Evolutionary conservation across 2,113 vertebrate species (phyloP), one percentile per base, ranked within the genome.

Genomic region (Dasypus novemcinctus): DNA sequence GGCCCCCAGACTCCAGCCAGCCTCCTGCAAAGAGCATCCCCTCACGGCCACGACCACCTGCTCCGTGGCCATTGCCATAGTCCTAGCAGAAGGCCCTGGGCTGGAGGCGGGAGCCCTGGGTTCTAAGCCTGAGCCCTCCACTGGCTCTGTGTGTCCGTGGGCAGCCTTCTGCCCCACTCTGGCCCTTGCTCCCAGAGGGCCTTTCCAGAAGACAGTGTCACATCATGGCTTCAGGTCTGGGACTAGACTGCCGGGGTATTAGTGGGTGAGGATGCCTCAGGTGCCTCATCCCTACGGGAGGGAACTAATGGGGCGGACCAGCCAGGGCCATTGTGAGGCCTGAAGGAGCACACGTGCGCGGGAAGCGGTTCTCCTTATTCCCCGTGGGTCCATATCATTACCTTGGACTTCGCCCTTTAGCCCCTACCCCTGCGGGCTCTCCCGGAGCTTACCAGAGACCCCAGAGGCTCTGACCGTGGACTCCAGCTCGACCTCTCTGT

Each of bases 301-400:
- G 31, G 17, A 46, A 12, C 23, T 29, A 23, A 43, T 1, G 36
- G 33, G 17, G 29, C 29, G 18, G 4, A 2, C 0, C 0, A 31
- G 49, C 25, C 7, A 46, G 54, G 79, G 27, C 36, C 12, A 2
- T 10, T 10, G 18, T 66, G 66, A 87, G 38, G 66, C 18, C 25
- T 7, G 23, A 14, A 31, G 3, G 5, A 21, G 59, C 59, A 64
- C 11, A 4, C 20, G 0, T 6, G 20, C 7, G 0, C 2, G 10
- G 38, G 33, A n/a, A 4, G 12, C 64, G 4, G 5, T 36, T 72
- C 14, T 54, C 33, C 0, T 27, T 43, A 3, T 23, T 25, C 36
- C 72, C 57, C 14, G 59, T 20, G 7, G 54, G 4, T 43, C 81
- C 27, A 18, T 31, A 63, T 59, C 20, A 2, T 33, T 23, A 59